Percentiles rank a stretch among this genome's conserved stretches.
phyloP scores from a whole-genome alignment of 2,888 invertebrate species.

The Cataglyphis albicans region DNA sequence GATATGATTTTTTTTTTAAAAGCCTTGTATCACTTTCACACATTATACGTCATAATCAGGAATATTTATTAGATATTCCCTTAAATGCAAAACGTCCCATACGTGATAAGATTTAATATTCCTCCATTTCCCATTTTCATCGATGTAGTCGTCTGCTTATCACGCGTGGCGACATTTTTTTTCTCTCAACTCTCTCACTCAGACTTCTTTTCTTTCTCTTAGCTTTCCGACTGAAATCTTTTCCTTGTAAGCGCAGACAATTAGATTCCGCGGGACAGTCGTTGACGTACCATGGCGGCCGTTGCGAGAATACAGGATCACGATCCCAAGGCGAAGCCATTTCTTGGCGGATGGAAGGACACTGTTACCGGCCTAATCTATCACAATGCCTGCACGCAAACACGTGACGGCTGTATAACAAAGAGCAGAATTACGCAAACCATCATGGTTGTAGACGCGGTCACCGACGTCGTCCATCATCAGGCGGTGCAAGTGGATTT shows the following conservation, averaged over 20 bases:
- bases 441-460: slow-evolving; percentile 78
- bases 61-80: background rate
- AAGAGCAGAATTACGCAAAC: slow-evolving; percentile 88
- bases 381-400: slow-evolving; percentile 94
- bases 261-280: slow-evolving; percentile 10
- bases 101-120: background rate
- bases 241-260: slow-evolving; percentile 18
- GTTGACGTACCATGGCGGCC: slow-evolving; percentile 77
- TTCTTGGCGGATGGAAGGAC: slow-evolving; percentile 90
- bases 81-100: background rate
- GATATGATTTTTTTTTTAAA: background rate
- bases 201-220: background rate
- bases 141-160: background rate
- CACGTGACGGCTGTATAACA: slow-evolving; percentile 80
- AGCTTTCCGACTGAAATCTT: slow-evolving; percentile 5
- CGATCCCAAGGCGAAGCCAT: slow-evolving; percentile 50
- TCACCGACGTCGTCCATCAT: slow-evolving; percentile 64
- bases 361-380: slow-evolving; percentile 90
- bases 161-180: background rate
- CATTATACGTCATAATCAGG: background rate
- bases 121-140: background rate
- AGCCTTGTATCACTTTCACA: background rate
- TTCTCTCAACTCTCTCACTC: background rate
- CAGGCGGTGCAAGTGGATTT: slow-evolving; percentile 75
- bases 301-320: slow-evolving; percentile 88